A percentile compares a stretch with the other conserved stretches of the same genome.
Evolutionary conservation across 1,140 invertebrate species (phyloP).

Genomic region (Tribolium castaneum): DNA sequence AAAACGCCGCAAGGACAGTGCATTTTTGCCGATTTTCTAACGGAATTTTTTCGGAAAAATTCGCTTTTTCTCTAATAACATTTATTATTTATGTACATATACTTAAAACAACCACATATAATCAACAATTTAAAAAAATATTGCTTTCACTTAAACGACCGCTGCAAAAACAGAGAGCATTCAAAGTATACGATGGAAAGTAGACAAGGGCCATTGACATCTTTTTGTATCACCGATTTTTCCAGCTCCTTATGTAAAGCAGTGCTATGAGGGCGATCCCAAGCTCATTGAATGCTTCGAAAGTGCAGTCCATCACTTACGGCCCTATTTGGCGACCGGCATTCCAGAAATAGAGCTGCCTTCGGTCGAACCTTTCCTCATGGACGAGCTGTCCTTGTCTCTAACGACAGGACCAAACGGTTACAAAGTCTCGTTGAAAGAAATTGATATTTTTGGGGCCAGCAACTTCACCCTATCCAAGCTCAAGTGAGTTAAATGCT

Average conservation of each 20-base stretch:
- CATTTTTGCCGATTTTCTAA: neutral
- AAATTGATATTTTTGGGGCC: conserved; percentile 76
- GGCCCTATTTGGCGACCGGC: conserved; percentile 73
- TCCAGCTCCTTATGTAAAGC: conserved; percentile 77
- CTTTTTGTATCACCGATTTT: conserved; percentile 49
- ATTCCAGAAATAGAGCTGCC: conserved; percentile 78
- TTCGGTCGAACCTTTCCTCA: conserved; percentile 76
- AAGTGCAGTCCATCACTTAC: conserved; percentile 71
- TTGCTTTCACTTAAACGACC: conserved; percentile 24
- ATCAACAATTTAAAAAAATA: conserved; percentile 16
- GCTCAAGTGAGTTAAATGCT: conserved; percentile 66
- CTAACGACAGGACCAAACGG: conserved; percentile 77
- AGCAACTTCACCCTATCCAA: conserved; percentile 76
- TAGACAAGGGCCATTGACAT: conserved; percentile 31
- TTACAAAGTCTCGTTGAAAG: conserved; percentile 75
- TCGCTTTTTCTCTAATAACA: neutral
- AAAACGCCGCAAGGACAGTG: neutral
- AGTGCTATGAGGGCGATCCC: conserved; percentile 74
- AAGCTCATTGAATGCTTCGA: conserved; percentile 73
- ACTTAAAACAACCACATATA: neutral
- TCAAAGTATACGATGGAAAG: conserved; percentile 28
- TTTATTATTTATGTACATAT: neutral
- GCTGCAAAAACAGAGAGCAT: conserved; percentile 28
- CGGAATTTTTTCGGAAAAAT: neutral
- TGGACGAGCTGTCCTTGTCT: conserved; percentile 76